Evolutionary conservation across 1,140 invertebrate species (phyloP), one percentile per base, ranked within the genome.

Genomic region (Lepidostoma basale): DNA sequence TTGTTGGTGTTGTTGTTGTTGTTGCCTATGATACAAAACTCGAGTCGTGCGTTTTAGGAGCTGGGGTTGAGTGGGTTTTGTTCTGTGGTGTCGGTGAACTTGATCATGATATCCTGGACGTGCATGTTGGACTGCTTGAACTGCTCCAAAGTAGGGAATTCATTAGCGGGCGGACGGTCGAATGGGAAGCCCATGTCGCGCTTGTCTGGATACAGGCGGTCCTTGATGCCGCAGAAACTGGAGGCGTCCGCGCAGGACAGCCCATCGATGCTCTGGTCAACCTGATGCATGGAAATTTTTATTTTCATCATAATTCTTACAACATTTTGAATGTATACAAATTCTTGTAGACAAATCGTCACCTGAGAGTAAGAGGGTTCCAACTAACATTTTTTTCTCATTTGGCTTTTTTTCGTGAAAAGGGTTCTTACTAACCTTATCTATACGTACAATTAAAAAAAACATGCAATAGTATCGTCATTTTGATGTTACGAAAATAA

Each of bases 151-250:
- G 81, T 84, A 64, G 83, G 78, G 23, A 84, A 83, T 1, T 82
- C 83, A 10, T 74, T 39, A 59, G 81, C 76, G 4, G 82, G 79
- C 58, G 82, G 76, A n/a, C 88, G 82, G 75, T 90, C 88, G 75
- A 90, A 90, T 14, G 88, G 88, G 79, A 83, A 90, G 23, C 88
- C 88, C 89, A 90, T 90, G 1, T 86, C 75, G 39, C 85, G 78
- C 14, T 79, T 79, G 76, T 90, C 88, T 0, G 88, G 88, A 75
- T 89, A 90, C 68, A 85, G 81, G 16, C 81, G 76, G 76, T 89
- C 86, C 10, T 87, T 85, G 3, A 89, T 82, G 23, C 91, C 90
- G 44, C 88, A 89, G 67, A 88, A 89, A 66, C 82, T 85, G 52
- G 84, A 81, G 2, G 87, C 87, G 74, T 88, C 86, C 14, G 81